phyloP scores from a whole-genome alignment of 2,888 invertebrate genomes.

The Microctonus aethiopoides region DNA sequence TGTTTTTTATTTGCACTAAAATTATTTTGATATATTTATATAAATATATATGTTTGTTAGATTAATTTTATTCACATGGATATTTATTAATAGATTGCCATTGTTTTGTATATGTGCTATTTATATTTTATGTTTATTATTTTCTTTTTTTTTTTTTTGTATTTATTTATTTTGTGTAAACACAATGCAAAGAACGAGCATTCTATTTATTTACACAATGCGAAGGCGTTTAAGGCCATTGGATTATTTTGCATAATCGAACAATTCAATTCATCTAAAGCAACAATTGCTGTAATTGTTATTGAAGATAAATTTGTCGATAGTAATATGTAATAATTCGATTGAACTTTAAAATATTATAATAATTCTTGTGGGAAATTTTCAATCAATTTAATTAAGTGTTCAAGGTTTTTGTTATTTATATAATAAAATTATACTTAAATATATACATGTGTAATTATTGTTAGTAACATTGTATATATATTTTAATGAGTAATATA shows the following conservation, averaged over 20 bases:
- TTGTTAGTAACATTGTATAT: not conserved
- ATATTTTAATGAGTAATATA: constrained; percentile 8
- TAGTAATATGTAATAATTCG: not conserved
- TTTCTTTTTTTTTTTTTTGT: constrained; percentile 7
- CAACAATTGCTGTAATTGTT: constrained; percentile 5
- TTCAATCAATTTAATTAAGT: not conserved
- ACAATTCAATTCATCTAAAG: constrained; percentile 46
- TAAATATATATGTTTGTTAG: no score
- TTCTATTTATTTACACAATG: constrained; percentile 14
- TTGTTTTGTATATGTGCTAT: not conserved
- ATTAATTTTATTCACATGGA: not conserved
- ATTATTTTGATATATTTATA: no score
- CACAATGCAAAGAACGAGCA: not conserved
- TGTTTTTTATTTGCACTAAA: no score
- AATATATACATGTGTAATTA: not conserved
- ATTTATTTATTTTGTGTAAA: constrained; percentile 23
- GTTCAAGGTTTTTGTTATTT: not conserved
- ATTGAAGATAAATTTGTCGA: not conserved
- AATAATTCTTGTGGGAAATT: not conserved
- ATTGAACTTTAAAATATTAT: not conserved
- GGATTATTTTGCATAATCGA: constrained; percentile 49
- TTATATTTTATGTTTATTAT: constrained; percentile 20
- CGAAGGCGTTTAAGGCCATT: constrained; percentile 36
- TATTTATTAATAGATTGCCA: not conserved
- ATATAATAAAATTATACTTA: not conserved